Conservation (phyloP, 2,113 vertebrate species). For the Cisticola juncidis region DNA sequence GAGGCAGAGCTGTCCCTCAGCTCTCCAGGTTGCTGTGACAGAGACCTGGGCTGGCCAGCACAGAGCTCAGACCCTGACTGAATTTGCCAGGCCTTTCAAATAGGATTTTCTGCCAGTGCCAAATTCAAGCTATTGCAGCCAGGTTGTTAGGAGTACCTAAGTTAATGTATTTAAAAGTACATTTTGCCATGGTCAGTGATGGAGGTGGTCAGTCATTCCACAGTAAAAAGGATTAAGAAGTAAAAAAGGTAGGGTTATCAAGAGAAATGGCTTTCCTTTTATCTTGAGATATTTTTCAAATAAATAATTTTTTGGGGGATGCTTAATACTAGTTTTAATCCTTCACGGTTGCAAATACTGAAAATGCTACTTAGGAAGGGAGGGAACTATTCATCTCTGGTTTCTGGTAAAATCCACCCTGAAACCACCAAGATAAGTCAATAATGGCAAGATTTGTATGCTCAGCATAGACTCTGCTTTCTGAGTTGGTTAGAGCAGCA, state of each 20-base stretch:
- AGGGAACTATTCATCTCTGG: not conserved
- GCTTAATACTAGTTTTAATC: not conserved
- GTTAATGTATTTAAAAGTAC: conserved; percentile 1
- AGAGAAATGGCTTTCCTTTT: not conserved
- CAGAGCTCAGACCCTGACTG: not conserved
- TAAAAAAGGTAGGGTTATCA: not conserved
- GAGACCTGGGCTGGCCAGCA: not conserved
- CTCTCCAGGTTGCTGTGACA: not conserved
- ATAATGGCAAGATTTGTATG: not conserved
- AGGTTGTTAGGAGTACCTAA: not conserved
- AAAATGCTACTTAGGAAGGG: not conserved
- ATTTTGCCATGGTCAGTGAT: not conserved
- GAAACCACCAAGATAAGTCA: not conserved
- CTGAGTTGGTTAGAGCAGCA: not conserved
- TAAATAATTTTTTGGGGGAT: rapidly evolving
- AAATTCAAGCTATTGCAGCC: not conserved
- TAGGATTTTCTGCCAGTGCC: not conserved
- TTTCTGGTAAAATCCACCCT: not conserved
- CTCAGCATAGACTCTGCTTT: not conserved
- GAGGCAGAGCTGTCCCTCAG: not conserved
- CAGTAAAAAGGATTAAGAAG: not conserved
- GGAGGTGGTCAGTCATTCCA: not conserved
- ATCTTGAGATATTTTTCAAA: not conserved
- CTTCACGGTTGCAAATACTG: not conserved
- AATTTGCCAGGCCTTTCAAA: not conserved